A percentile compares a stretch with the other conserved stretches of the same genome.
Conservation (phyloP, 1,140 invertebrate genomes). For the Sarcophaga bullata region DNA sequence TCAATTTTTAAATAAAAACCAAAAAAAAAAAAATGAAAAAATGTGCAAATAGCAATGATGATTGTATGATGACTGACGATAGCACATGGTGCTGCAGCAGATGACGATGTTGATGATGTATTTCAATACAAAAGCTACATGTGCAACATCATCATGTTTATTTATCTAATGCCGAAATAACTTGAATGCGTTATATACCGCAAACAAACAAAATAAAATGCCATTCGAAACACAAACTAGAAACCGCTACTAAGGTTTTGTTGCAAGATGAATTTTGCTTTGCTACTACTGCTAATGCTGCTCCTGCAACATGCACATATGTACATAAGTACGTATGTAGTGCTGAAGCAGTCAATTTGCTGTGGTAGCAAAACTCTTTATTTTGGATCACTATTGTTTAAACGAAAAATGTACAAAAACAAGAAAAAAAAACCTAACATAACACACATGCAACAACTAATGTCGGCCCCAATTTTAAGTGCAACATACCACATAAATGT, state of each 20-base stretch:
- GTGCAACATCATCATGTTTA: constrained; percentile 29
- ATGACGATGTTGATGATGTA: not conserved
- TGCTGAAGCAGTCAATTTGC: too few species aligned
- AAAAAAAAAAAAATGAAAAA: too few species aligned
- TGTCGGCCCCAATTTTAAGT: constrained; percentile 22
- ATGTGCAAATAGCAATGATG: not conserved
- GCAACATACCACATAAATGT: constrained; percentile 19
- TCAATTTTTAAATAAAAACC: too few species aligned
- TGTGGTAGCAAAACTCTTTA: constrained; percentile 6
- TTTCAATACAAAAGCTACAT: not conserved
- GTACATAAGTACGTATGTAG: not conserved
- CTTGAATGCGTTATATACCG: not conserved
- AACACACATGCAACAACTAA: constrained; percentile 7
- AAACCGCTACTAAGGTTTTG: not conserved
- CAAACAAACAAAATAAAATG: too few species aligned
- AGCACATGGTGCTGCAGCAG: not conserved
- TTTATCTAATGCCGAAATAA: constrained; percentile 38
- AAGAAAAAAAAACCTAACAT: not conserved
- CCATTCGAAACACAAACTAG: not conserved
- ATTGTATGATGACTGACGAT: not conserved
- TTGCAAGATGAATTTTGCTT: not conserved
- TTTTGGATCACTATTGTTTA: not conserved
- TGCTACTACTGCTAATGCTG: too few species aligned
- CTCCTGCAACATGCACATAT: not conserved
- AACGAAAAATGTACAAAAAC: not conserved